Base-by-base conservation (phyloP, 2,888 invertebrate species). In the Vesta saturnalis region DNA sequence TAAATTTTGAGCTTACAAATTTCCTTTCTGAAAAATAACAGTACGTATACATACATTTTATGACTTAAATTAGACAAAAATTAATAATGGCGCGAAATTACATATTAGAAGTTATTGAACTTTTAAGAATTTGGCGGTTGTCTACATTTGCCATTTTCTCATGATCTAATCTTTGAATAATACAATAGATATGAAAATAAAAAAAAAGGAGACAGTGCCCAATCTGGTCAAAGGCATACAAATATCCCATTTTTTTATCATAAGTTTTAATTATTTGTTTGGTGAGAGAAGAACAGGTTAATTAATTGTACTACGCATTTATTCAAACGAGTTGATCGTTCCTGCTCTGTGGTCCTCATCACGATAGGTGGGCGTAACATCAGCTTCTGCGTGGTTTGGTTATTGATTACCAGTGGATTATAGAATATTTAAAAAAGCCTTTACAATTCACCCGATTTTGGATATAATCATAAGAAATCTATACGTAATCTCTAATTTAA, bases 321-420 rank as follows among this genome's bases (percentile, higher is more conserved):
- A 52, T 39, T 52, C 30, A n/a, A 21, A n/a, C 19, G 5, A 35
- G 39, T 18, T 57, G 60, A 49, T 46, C 56, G 60, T 23, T 54
- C 30, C n/a, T 43, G 57, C 55, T 56, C 23, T 49, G 60, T 56
- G 54, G 46, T 56, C 60, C 47, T 55, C 43, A 59, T 35, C 60
- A 59, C 65, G 63, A 64, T 64, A 69, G 64, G 72, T 72, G 72
- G 72, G 72, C 72, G 72, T 72, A 72, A 72, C 68, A 23, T 60
- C 47, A 57, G 68, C 72, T 71, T 67, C 64, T 72, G 69, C 67
- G 61, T 66, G 66, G 64, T 71, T 64, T 71, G 68, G 60, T 67
- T 70, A 70, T 70, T 60, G 70, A 70, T 70, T 67, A 68, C 49
- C 23, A 18, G 19, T 12, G 52, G 52, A 18, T 52, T 52, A 21